Percentiles rank a stretch among this genome's conserved stretches.
Conservation (phyloP, 2,797 vertebrate genomes). For the Limosa lapponica region DNA sequence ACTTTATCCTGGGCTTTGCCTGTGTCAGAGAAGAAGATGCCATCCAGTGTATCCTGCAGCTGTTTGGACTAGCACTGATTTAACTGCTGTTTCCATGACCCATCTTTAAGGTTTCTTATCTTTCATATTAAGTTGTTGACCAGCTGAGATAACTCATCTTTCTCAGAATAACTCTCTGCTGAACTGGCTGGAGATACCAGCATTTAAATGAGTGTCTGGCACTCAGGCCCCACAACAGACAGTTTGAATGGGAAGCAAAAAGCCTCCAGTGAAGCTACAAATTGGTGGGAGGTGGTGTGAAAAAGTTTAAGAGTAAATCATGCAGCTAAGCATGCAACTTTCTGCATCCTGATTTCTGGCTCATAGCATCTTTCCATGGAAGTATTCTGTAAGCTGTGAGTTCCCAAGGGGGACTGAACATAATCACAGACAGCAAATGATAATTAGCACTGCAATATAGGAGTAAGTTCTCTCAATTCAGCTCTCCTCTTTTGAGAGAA, state of each 20-base stretch:
- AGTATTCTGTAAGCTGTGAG: neutral
- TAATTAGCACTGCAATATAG: neutral
- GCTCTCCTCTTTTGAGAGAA: neutral
- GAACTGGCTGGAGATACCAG: neutral
- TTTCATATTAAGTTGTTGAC: neutral
- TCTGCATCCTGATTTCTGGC: neutral
- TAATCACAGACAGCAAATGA: neutral
- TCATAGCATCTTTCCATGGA: neutral
- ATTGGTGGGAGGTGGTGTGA: neutral
- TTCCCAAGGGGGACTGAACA: neutral
- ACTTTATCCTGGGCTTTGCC: neutral
- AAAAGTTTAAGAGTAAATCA: neutral
- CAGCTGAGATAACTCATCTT: slow-evolving; percentile 20
- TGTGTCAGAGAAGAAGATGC: neutral
- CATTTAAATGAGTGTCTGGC: neutral
- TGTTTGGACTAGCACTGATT: slow-evolving; percentile 18
- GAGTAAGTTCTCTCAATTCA: neutral
- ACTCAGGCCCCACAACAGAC: neutral
- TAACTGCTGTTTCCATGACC: neutral
- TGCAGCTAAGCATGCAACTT: neutral
- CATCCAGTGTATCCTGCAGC: neutral
- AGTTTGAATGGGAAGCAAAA: neutral
- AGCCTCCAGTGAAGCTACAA: neutral
- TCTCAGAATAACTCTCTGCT: neutral
- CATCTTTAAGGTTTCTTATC: neutral